phyloP scores from a whole-genome alignment of 2,113 vertebrate species.

The Gila orcuttii region DNA sequence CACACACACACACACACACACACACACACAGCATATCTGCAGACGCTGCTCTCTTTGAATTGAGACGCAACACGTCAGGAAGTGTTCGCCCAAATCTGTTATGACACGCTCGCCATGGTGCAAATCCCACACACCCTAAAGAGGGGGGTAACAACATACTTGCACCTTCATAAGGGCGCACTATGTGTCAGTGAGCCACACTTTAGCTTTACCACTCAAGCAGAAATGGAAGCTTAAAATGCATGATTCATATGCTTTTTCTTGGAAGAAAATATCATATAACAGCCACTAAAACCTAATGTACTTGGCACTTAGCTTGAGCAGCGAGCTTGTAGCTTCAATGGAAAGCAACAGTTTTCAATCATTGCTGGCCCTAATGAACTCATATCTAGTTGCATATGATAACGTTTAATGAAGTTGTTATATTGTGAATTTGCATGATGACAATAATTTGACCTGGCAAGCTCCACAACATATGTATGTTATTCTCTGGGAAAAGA shows the following conservation, averaged over 20 bases:
- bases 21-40: conserved; percentile 34
- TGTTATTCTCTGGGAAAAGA: neutral
- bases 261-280: conserved; percentile 44
- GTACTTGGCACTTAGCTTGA: conserved; percentile 31
- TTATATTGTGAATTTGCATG: conserved; percentile 35
- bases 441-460: conserved; percentile 25
- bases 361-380: conserved; percentile 23
- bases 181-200: neutral
- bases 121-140: conserved; percentile 46
- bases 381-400: conserved; percentile 28
- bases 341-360: conserved; percentile 53
- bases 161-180: neutral
- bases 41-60: conserved; percentile 46
- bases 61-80: conserved; percentile 40
- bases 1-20: conserved; percentile 9
- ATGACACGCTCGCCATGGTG: conserved; percentile 42
- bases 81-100: conserved; percentile 49
- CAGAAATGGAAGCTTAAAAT: conserved; percentile 18
- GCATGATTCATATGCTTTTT: conserved; percentile 37
- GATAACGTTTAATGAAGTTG: conserved; percentile 4
- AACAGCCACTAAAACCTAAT: conserved; percentile 43
- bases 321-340: conserved; percentile 30
- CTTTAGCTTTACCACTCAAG: conserved; percentile 21
- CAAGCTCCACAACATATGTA: neutral
- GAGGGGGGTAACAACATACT: conserved; percentile 26